Base-by-base conservation (phyloP, 2,888 invertebrate species). In the Xestoiulus laeticollis region DNA sequence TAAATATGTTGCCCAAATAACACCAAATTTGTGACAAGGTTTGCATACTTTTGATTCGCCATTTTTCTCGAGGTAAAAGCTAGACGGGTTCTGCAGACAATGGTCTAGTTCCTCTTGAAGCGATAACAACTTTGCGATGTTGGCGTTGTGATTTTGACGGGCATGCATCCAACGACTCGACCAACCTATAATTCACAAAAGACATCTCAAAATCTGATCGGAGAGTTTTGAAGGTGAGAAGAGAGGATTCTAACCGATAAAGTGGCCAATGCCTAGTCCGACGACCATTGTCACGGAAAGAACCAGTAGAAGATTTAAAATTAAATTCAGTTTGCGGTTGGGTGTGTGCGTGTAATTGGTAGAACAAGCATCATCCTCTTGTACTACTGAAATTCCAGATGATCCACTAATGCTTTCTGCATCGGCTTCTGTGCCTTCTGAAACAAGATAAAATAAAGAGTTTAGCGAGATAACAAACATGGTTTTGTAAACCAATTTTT, bases 211-310 rank as follows among this genome's bases (percentile, higher is more conserved):
- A 82, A 82, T 30, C 14, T 82, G 30, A 8, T 3, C 30, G 30
- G 32, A 4, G 32, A 32, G n/a, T n/a, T 68, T 22, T 8, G 68
- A 12, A 26, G 2, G 19, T 14, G 14, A 43, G 53, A 1, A 32
- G 43, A 38, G 22, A 1, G 5, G 30, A 86, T 26, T 26, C 48
- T 43, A 53, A 88, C 89, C 89, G 68, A 90, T 83, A 44, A 89
- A 90, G 85, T 90, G 88, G 10, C 90, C 90, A 33, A 90, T 85
- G n/a, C 89, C 90, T 8, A 90, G 87, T 6, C 89, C 89, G 59
- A 89, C 33, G 12, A 89, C 89, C 26, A 89, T 48, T n/a, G 88
- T 85, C 0, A 90, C 84, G 3, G 88, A 78, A 0, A 90, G 68
- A 10, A 87, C 88, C 44, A 90, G 16, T n/a, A 89, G 48, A 14